Conservation (phyloP, 23 tunicate genomes). For the Corella eumyota region DNA sequence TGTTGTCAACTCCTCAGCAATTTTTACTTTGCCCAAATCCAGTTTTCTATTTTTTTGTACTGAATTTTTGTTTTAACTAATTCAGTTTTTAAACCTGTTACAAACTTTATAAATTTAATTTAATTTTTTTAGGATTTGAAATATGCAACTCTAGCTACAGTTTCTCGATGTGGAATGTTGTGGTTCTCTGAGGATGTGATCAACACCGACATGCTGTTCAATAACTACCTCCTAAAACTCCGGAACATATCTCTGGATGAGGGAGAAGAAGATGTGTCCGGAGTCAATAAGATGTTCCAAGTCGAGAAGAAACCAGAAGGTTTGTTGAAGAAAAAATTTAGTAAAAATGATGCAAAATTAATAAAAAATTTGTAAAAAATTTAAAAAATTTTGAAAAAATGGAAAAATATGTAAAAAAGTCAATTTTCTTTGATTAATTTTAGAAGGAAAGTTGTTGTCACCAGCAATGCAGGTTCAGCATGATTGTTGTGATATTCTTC, state of each 20-base stretch:
- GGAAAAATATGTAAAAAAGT: too few relatives aligned
- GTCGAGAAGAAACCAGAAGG: slow-evolving; percentile 28
- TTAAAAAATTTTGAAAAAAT: too few relatives aligned
- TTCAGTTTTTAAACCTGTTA: too few relatives aligned
- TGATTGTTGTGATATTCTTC: slow-evolving; percentile 58
- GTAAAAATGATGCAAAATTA: too few relatives aligned
- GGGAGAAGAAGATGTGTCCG: slow-evolving; percentile 44
- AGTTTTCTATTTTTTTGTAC: too few relatives aligned
- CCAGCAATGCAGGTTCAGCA: slow-evolving; percentile 76
- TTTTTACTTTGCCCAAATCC: too few relatives aligned
- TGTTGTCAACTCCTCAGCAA: too few relatives aligned
- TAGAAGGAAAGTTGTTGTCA: too few relatives aligned
- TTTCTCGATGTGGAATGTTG: slow-evolving; percentile 97
- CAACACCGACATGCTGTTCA: slow-evolving; percentile 84
- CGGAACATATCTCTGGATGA: slow-evolving; percentile 72
- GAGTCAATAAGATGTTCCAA: slow-evolving; percentile 16
- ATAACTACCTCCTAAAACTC: slow-evolving; percentile 55
- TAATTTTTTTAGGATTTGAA: slow-evolving; percentile 58
- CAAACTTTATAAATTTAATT: not conserved
- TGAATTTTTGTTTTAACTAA: too few relatives aligned
- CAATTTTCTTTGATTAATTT: too few relatives aligned
- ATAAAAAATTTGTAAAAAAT: too few relatives aligned
- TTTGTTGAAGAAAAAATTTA: too few relatives aligned
- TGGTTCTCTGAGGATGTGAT: slow-evolving; percentile 95
- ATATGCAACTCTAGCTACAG: slow-evolving; percentile 97